phyloP scores from a whole-genome alignment of 2,797 vertebrate genomes.

The Tragopan temminckii region DNA sequence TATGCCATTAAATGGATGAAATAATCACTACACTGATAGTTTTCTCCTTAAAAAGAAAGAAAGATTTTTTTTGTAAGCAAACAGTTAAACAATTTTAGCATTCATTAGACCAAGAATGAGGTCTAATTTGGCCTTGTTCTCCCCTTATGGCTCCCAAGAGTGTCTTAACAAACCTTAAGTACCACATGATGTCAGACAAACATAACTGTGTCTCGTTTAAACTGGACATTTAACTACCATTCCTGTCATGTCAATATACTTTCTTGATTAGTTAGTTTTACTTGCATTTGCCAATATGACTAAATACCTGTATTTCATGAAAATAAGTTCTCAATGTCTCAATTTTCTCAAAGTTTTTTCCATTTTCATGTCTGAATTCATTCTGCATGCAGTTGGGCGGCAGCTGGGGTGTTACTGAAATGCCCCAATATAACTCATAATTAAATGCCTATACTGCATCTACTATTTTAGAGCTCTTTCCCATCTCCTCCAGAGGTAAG shows the following conservation, averaged over 20 bases:
- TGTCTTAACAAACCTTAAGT: not conserved
- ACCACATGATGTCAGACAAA: not conserved
- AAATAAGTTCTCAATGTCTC: not conserved
- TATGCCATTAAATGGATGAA: not conserved
- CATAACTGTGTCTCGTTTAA: not conserved
- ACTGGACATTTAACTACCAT: not conserved
- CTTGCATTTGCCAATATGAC: not conserved
- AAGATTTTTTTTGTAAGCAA: not conserved
- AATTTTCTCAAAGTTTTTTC: not conserved
- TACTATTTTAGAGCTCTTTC: not conserved
- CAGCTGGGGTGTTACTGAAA: not conserved
- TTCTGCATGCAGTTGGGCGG: not conserved
- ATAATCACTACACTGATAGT: not conserved
- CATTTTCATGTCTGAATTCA: not conserved
- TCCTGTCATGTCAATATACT: not conserved
- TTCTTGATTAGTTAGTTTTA: not conserved
- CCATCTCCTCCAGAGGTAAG: not conserved
- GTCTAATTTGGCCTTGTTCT: not conserved
- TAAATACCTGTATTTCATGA: not conserved
- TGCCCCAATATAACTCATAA: not conserved
- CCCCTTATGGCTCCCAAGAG: not conserved
- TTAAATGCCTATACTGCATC: conserved; percentile 2
- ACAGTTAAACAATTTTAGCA: not conserved
- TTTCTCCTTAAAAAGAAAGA: not conserved
- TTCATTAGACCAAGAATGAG: not conserved